Base-by-base conservation (phyloP, 2,888 invertebrate genomes). In the Caradrina clavipalpis region DNA sequence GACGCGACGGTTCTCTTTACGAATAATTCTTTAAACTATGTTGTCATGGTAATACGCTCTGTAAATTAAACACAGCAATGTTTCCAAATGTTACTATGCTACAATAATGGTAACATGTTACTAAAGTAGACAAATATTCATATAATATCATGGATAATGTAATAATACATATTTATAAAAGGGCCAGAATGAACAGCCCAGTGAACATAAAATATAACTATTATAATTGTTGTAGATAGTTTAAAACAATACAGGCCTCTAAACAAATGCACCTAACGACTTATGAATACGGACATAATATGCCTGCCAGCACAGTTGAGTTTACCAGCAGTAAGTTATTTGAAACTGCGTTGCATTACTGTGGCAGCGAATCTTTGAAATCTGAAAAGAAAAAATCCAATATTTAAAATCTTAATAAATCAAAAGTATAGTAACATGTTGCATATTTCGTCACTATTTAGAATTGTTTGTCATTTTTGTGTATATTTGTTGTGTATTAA, bases 281-380 rank as follows among this genome's bases (percentile, higher is more conserved):
- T 91, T 90, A 91, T 87, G 88, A 90, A 92, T 92, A 82, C 62
- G 88, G 80, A 91, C 88, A 89, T 89, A 89, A 91, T 92, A 93
- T 93, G 92, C 94, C 94, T 93, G 94, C 93, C 95, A 92, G 90
- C 88, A 90, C 84, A 88, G 87, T 89, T 89, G 89, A 91, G 89
- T 92, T 93, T 93, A 95, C 95, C 93, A 94, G 94, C 94, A 94
- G 89, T 90, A 92, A 89, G 93, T 91, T 88, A 89, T 90, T 86
- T 90, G 90, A 88, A 92, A 91, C 91, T 93, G 92, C 88, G 84
- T 90, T 88, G 90, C 86, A 86, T 92, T 90, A 89, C 88, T 92
- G 89, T 89, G 89, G 90, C 87, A 87, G 88, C 84, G 86, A 76
- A 83, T 73, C 60, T 88, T 90, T 88, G 89, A 91, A 95, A 95